Evolutionary conservation across 1,140 invertebrate species (phyloP).

Genomic region (Trissolcus basalis): DNA sequence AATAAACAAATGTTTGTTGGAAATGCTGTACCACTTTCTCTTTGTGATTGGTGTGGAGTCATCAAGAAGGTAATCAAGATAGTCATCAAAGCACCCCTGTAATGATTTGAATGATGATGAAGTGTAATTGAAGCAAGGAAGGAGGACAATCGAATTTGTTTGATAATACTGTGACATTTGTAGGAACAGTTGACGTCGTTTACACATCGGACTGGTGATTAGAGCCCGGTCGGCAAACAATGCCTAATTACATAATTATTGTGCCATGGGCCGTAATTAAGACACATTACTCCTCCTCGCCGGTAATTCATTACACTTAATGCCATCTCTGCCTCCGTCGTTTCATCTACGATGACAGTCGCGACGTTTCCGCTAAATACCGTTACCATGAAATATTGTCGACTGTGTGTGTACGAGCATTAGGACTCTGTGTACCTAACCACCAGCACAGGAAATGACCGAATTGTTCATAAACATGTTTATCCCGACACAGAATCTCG

Average conservation of each 20-base stretch:
- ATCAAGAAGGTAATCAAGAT: neutral
- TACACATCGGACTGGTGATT: slow-evolving; percentile 71
- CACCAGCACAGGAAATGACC: slow-evolving; percentile 43
- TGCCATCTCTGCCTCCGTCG: slow-evolving; percentile 70
- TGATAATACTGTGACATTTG: slow-evolving; percentile 54
- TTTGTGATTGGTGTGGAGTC: too few relatives aligned
- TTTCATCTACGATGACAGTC: slow-evolving; percentile 73
- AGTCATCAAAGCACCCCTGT: slow-evolving; percentile 18
- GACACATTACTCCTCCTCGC: slow-evolving; percentile 72
- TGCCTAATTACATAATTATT: slow-evolving; percentile 76
- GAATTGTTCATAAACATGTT: slow-evolving; percentile 58
- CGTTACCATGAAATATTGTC: slow-evolving; percentile 72
- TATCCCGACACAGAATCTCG: slow-evolving; percentile 44
- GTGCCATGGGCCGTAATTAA: slow-evolving; percentile 73
- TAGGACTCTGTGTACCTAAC: slow-evolving; percentile 29
- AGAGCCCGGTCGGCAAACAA: slow-evolving; percentile 72
- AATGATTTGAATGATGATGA: slow-evolving; percentile 45
- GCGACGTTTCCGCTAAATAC: slow-evolving; percentile 68
- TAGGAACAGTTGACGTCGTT: slow-evolving; percentile 64
- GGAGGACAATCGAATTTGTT: slow-evolving; percentile 55
- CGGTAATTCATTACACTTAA: slow-evolving; percentile 75
- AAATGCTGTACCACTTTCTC: too few relatives aligned
- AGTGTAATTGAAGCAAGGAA: slow-evolving; percentile 47
- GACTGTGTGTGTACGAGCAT: slow-evolving; percentile 15
- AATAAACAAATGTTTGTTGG: too few relatives aligned